A percentile compares a stretch with the other conserved stretches of the same genome.
Conservation (phyloP, 2,888 invertebrate genomes). For the Hoplodrina ambigua region DNA sequence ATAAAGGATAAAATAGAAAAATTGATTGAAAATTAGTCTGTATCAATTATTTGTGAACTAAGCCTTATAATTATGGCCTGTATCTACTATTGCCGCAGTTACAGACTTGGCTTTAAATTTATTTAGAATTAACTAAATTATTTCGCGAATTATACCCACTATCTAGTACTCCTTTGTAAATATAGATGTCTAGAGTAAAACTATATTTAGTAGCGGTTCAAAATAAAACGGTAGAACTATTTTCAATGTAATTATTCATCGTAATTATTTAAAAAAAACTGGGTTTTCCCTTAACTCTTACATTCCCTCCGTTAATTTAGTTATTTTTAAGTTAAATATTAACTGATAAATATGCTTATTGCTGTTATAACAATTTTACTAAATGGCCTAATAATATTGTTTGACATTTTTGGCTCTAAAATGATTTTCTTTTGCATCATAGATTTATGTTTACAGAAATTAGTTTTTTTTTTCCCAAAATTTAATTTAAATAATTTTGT, state of each 20-base stretch:
- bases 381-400: conserved; percentile 60
- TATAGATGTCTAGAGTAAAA: conserved; percentile 77
- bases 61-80: background rate
- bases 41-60: conserved; percentile 5
- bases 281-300: conserved; percentile 68
- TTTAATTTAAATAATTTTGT: conserved; percentile 42
- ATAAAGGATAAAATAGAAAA: background rate
- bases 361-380: conserved; percentile 11
- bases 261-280: conserved; percentile 61
- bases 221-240: conserved; percentile 56
- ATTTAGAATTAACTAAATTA: conserved; percentile 79
- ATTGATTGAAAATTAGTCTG: background rate
- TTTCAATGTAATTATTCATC: conserved; percentile 58
- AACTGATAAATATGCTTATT: conserved; percentile 29
- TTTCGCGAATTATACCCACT: conserved; percentile 86
- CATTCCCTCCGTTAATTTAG: conserved; percentile 76
- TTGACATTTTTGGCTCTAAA: conserved; percentile 42
- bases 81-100: conserved; percentile 32
- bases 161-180: conserved; percentile 81
- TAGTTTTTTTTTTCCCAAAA: conserved; percentile 50
- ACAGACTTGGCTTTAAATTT: conserved; percentile 46
- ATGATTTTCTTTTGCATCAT: conserved; percentile 27
- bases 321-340: conserved; percentile 70
- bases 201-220: conserved; percentile 57
- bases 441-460: conserved; percentile 20